Percentiles rank a stretch among this genome's conserved stretches.
These are phyloP conservation scores for Cosmia pyralina DNA, from an alignment of 2,888 invertebrate species.

Conservation along the genomic window DNA sequence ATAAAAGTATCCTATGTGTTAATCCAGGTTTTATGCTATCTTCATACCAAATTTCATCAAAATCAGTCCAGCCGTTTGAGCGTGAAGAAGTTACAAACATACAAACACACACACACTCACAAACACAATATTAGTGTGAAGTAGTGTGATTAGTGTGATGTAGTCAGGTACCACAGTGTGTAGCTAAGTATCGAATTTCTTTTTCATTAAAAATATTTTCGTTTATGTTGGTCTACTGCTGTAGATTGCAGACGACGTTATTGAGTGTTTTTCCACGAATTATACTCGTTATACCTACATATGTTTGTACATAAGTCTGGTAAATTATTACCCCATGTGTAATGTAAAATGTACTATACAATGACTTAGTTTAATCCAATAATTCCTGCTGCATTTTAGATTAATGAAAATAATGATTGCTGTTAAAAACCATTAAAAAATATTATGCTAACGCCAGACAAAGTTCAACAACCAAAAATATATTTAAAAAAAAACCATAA, in stretches of 20 bases:
- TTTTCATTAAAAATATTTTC: constrained; percentile 69
- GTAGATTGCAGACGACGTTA: constrained; percentile 82
- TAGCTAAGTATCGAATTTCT: constrained; percentile 33
- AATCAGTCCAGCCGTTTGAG: too few species aligned
- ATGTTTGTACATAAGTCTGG: constrained; percentile 14
- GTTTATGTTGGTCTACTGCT: constrained; percentile 68
- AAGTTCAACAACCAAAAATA: background rate
- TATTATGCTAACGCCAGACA: background rate
- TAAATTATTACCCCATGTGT: constrained; percentile 16
- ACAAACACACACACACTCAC: too few species aligned
- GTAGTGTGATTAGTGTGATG: too few species aligned
- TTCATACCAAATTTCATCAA: too few species aligned
- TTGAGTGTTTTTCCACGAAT: constrained; percentile 76
- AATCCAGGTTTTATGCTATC: too few species aligned
- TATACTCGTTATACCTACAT: constrained; percentile 66
- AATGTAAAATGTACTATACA: background rate
- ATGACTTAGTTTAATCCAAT: background rate
- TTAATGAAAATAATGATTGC: background rate
- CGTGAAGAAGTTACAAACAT: too few species aligned
- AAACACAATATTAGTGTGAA: too few species aligned
- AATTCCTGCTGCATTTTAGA: background rate
- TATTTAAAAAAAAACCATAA: background rate
- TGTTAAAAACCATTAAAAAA: background rate
- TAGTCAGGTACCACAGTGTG: constrained; percentile 43
- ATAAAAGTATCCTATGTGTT: too few species aligned